A percentile compares a stretch with the other conserved stretches of the same genome.
Conservation (phyloP, 2,888 invertebrate species). For the Dynastes maya region DNA sequence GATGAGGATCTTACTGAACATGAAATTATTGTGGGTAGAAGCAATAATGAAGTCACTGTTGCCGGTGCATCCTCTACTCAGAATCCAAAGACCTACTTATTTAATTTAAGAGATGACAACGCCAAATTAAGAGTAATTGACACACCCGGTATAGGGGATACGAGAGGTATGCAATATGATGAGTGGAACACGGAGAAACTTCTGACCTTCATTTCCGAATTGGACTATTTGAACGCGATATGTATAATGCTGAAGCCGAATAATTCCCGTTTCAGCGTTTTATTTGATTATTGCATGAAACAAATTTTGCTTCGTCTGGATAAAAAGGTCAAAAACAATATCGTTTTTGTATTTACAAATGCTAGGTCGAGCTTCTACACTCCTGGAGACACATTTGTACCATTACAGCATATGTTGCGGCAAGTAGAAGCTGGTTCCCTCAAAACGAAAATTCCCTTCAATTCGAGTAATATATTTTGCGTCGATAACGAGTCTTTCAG, state of each 20-base stretch:
- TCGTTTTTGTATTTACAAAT: conserved; percentile 66
- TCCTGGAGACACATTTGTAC: conserved; percentile 62
- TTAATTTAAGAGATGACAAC: conserved; percentile 46
- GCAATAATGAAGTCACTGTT: conserved; percentile 12
- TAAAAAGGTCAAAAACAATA: conserved; percentile 63
- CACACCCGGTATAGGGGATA: conserved; percentile 64
- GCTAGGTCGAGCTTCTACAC: conserved; percentile 61
- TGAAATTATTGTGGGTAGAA: conserved; percentile 14
- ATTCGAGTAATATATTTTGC: conserved; percentile 63
- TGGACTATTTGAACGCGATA: conserved; percentile 64
- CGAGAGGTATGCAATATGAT: conserved; percentile 57
- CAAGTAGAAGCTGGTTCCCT: conserved; percentile 59
- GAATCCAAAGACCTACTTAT: conserved; percentile 30
- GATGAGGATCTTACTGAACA: conserved; percentile 28
- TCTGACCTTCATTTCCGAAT: conserved; percentile 61
- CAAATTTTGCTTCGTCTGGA: conserved; percentile 65
- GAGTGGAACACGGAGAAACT: conserved; percentile 57
- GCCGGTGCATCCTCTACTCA: conserved; percentile 40
- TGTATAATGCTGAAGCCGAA: conserved; percentile 64
- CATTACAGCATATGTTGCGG: conserved; percentile 58
- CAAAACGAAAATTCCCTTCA: conserved; percentile 58
- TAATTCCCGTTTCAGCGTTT: conserved; percentile 60
- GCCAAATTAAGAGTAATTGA: conserved; percentile 61
- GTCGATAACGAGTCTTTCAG: conserved; percentile 66
- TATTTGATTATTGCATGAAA: conserved; percentile 64